A percentile compares a stretch with the other conserved stretches of the same genome.
These are phyloP conservation scores for Eudasyphora cyanicolor DNA, from an alignment of 2,888 invertebrate genomes.

Conservation along the genomic window DNA sequence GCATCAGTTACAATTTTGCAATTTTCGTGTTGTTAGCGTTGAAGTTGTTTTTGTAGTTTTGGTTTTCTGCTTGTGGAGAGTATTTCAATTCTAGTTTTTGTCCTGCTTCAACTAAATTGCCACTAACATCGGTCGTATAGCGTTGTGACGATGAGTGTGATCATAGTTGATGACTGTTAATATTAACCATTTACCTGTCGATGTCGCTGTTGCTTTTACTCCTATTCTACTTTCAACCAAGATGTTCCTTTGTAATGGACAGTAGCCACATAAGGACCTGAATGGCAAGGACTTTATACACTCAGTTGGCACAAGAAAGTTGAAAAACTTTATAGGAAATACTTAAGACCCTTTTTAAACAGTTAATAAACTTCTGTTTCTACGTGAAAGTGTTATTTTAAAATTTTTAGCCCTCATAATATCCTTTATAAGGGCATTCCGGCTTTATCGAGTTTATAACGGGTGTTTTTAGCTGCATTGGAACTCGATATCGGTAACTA, in stretches of 20 bases:
- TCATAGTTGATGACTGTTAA: constrained; percentile 10
- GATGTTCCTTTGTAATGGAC: background rate
- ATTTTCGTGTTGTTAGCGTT: background rate
- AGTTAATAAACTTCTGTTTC: too few relatives aligned
- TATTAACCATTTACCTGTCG: constrained; percentile 9
- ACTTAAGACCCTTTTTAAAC: too few relatives aligned
- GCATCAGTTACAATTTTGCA: constrained; percentile 1
- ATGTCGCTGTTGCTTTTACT: background rate
- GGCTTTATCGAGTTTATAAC: too few relatives aligned
- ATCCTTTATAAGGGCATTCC: too few relatives aligned
- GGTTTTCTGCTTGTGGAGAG: constrained; percentile 10
- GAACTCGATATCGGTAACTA: too few relatives aligned
- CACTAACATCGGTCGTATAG: constrained; percentile 1
- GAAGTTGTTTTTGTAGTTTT: constrained; percentile 2
- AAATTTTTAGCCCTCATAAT: too few relatives aligned
- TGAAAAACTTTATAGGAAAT: too few relatives aligned
- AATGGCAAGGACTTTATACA: too few relatives aligned
- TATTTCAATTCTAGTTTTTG: constrained; percentile 33
- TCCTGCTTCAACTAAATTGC: constrained; percentile 20
- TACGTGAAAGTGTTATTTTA: too few relatives aligned
- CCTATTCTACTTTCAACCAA: background rate
- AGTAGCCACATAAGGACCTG: too few relatives aligned
- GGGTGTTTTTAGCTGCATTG: too few relatives aligned
- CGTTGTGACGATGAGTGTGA: background rate
- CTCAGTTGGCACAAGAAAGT: too few relatives aligned